A percentile compares a stretch with the other conserved stretches of the same genome.
phyloP scores from a whole-genome alignment of 1,140 invertebrate species.

The Marisa cornuarietis region DNA sequence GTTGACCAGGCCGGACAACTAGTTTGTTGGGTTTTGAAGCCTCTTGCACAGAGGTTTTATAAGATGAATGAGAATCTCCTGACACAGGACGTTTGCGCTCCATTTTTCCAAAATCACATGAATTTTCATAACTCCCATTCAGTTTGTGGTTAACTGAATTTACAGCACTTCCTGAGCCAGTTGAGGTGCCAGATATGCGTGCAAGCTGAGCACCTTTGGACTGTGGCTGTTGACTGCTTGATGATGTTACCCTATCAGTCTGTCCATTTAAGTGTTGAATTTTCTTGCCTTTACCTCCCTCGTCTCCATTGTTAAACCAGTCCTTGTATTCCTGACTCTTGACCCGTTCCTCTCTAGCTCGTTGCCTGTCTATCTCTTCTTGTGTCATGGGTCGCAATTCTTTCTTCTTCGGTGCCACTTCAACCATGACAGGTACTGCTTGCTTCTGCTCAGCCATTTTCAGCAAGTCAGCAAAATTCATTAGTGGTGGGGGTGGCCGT shows the following conservation, averaged over 20 bases:
- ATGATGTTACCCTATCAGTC: no score
- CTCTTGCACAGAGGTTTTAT: no score
- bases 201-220: no score
- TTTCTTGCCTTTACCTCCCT: not conserved
- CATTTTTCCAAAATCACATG: no score
- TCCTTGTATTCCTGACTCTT: constrained; percentile 20
- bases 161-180: no score
- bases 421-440: constrained; percentile 19
- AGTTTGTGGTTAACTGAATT: no score
- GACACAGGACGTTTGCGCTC: no score
- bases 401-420: constrained; percentile 6
- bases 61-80: no score
- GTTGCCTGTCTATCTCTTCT: constrained; percentile 13
- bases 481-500: not conserved
- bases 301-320: constrained; percentile 12
- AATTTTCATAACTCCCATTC: no score
- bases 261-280: not conserved
- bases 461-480: constrained; percentile 19
- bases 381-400: constrained; percentile 18
- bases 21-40: no score
- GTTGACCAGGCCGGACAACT: not conserved
- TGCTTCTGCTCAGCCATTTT: constrained; percentile 25
- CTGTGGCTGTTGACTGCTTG: no score
- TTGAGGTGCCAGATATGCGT: no score
- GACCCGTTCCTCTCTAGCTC: constrained; percentile 1